Evolutionary conservation across 2,113 vertebrate species (phyloP).

Genomic region (Oceanodroma tethys): DNA sequence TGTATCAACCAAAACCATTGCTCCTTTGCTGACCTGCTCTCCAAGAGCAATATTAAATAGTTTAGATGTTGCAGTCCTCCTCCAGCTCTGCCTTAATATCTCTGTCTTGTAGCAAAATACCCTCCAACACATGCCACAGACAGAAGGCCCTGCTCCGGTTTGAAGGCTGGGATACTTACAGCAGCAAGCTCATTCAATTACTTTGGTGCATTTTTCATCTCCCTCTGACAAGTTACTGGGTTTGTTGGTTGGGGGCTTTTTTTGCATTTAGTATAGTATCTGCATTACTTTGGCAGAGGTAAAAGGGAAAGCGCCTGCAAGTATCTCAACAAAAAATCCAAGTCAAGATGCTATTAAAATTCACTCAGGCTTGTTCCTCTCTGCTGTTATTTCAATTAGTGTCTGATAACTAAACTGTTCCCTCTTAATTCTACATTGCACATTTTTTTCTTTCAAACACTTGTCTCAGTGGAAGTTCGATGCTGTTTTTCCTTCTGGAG

Average conservation of each 20-base stretch:
- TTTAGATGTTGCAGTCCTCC: neutral
- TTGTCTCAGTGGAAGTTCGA: neutral
- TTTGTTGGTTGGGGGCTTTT: neutral
- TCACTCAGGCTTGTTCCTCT: neutral
- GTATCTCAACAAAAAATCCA: neutral
- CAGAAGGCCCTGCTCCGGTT: neutral
- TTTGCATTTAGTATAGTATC: neutral
- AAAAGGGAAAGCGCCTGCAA: neutral
- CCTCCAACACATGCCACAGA: neutral
- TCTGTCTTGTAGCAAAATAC: neutral
- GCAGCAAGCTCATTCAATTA: neutral
- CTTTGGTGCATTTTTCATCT: neutral
- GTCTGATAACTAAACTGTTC: neutral
- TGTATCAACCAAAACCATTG: neutral
- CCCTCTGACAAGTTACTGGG: neutral
- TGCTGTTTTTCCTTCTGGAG: neutral
- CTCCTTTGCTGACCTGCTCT: neutral
- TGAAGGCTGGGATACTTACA: neutral
- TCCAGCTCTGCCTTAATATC: neutral
- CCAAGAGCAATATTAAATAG: neutral
- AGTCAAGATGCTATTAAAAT: neutral
- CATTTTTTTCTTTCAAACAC: neutral
- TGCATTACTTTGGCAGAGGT: neutral
- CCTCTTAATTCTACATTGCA: neutral
- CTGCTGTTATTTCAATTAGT: neutral